Evolutionary conservation across 2,888 invertebrate species (phyloP), one percentile per base, ranked within the genome.

Genomic region (Meiosimyza platycephala): DNA sequence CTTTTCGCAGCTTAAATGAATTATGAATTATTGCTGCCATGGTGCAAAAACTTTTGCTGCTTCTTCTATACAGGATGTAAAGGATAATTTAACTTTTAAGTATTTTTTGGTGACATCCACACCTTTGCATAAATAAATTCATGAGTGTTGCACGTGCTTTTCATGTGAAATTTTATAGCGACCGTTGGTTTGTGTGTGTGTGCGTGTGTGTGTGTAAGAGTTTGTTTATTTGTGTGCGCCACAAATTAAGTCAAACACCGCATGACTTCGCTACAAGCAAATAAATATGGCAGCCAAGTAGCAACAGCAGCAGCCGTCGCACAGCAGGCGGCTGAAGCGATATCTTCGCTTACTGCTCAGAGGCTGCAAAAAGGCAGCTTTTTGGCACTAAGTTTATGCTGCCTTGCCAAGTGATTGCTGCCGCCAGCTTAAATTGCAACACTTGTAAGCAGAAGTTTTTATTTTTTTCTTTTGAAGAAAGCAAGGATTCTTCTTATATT

Each of bases 1-100:
- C 79, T 78, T 79, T 79, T 78, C 76, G 74, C 75, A 76, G 78
- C 78, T 79, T 77, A 79, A 79, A 77, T 78, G 77, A 40, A 77
- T 76, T 78, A 78, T 79, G 79, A 79, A 75, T 78, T 78, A 79
- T 79, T 77, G 76, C 76, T 68, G 7, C 52, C 40, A 13, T 51
- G 11, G 16, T 59, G 60, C 51, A 40, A 9, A 40, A 40, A 64
- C 18, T 18, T 64, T 50, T 64, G 11, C 50, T 64, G 57, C 57
- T 50, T 33, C 52, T 13, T 16, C 63, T 74, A 28, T 33, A 55
- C 71, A 55, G 68, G 72, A 75, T 75, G 72, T 72, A 63, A 71
- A 71, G 71, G 72, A 72, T 67, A 75, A 71, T 66, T 71, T 68
- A 71, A 67, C 64, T 71, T 64, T 54, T 75, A 75, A 72, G 75